Percentiles rank a stretch among this genome's conserved stretches.
Conservation (phyloP, 2,797 vertebrate species). For the Anabacerthia variegaticeps region DNA sequence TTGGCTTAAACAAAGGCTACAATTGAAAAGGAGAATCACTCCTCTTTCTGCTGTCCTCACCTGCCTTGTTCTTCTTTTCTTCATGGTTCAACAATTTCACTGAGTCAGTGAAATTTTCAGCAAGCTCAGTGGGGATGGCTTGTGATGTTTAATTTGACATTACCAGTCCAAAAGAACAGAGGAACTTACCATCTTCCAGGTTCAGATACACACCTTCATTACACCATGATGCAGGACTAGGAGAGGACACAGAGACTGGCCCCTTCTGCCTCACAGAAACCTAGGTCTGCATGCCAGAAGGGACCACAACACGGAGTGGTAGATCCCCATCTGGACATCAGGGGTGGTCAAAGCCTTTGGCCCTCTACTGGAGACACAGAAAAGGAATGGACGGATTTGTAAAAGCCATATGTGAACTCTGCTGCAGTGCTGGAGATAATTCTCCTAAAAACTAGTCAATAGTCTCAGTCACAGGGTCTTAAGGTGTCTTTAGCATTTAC, state of each 20-base stretch:
- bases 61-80: background rate
- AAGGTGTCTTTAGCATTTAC: background rate
- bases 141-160: background rate
- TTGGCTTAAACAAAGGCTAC: background rate
- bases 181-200: background rate
- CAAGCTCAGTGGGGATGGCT: background rate
- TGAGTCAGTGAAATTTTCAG: background rate
- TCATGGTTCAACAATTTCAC: background rate
- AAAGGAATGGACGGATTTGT: background rate
- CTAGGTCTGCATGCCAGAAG: background rate
- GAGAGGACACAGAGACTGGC: background rate
- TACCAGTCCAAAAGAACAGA: background rate
- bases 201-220: background rate
- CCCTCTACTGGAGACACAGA: background rate
- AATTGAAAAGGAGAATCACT: background rate
- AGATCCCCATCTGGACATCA: background rate
- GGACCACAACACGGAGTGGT: accelerated
- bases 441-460: background rate
- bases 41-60: background rate
- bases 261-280: background rate
- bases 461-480: background rate
- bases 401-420: background rate
- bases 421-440: background rate
- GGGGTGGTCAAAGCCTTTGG: background rate
- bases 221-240: no score